Conservation (phyloP, 2,888 invertebrate genomes). For the Ornithoptera priamus region DNA sequence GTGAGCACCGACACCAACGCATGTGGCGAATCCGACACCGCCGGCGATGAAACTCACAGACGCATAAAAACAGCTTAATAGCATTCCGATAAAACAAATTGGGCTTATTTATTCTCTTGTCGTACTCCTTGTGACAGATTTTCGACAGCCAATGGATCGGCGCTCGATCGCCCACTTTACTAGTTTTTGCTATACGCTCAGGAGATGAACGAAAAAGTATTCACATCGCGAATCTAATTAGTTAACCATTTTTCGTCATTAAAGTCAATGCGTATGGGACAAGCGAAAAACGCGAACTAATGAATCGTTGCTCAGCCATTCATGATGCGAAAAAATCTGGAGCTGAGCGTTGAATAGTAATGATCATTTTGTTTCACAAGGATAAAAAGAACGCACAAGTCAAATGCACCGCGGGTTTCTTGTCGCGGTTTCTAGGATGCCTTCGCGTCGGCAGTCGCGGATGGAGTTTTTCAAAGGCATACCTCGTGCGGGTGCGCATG, state of each 20-base stretch:
- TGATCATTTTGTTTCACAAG: slow-evolving; percentile 29
- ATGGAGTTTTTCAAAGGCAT: slow-evolving; percentile 69
- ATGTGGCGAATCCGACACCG: slow-evolving; percentile 54
- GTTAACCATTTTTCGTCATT: slow-evolving; percentile 29
- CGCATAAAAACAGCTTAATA: slow-evolving; percentile 46
- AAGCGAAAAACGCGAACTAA: slow-evolving; percentile 31
- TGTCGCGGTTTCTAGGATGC: slow-evolving; percentile 58
- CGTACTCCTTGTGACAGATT: slow-evolving; percentile 38
- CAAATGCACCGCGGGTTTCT: slow-evolving; percentile 21
- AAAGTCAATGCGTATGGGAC: slow-evolving; percentile 20
- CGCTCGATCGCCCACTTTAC: slow-evolving; percentile 29
- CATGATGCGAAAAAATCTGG: slow-evolving; percentile 34
- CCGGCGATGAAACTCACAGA: slow-evolving; percentile 50
- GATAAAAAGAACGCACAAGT: slow-evolving; percentile 33
- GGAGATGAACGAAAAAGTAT: slow-evolving; percentile 30
- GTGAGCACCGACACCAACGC: slow-evolving; percentile 40
- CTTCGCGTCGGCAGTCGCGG: slow-evolving; percentile 49
- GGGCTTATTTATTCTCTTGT: slow-evolving; percentile 43
- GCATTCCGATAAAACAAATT: slow-evolving; percentile 57
- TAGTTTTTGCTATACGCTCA: slow-evolving; percentile 33
- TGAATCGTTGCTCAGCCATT: slow-evolving; percentile 36
- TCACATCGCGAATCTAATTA: slow-evolving; percentile 34
- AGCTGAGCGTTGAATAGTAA: slow-evolving; percentile 37
- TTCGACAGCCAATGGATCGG: slow-evolving; percentile 36
- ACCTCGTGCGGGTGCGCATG: slow-evolving; percentile 58